phyloP scores from a whole-genome alignment of 2,888 invertebrate species.

The Patella depressa region DNA sequence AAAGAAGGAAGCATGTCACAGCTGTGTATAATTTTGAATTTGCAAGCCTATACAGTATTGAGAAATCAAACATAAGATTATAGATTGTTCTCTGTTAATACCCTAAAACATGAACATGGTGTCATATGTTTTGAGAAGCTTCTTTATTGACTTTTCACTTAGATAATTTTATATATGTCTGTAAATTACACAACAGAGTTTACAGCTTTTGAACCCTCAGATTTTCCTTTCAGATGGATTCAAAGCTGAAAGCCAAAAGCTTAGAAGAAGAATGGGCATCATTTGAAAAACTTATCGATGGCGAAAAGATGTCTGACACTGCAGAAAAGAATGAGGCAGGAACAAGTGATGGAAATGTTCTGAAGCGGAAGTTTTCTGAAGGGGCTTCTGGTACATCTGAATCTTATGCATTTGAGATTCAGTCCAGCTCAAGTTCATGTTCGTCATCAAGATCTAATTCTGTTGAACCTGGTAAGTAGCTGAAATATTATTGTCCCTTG shows the following conservation, averaged over 20 bases:
- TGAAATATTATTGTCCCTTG: neutral
- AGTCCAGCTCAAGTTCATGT: constrained; percentile 8
- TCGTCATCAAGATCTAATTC: constrained; percentile 2
- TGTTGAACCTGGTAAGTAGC: neutral
- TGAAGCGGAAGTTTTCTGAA: constrained; percentile 18
- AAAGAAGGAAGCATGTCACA: no score
- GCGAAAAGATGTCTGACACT: constrained; percentile 17
- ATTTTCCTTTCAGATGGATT: constrained; percentile 1
- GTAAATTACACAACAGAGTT: neutral
- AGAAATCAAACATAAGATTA: no score
- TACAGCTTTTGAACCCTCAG: neutral
- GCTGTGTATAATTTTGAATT: no score
- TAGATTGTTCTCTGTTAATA: no score
- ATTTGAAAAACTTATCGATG: constrained; percentile 60
- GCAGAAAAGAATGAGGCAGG: constrained; percentile 1
- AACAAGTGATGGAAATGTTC: neutral
- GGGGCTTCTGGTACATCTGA: constrained; percentile 9
- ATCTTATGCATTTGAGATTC: neutral
- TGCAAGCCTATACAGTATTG: no score
- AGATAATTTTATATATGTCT: no score
- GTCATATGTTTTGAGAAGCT: no score
- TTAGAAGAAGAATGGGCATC: constrained; percentile 59
- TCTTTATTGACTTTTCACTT: no score
- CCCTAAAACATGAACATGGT: no score
- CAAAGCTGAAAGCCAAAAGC: neutral